These are phyloP conservation scores for Scolopax rusticola DNA, from an alignment of 2,797 vertebrate genomes.

Conservation along the genomic window DNA sequence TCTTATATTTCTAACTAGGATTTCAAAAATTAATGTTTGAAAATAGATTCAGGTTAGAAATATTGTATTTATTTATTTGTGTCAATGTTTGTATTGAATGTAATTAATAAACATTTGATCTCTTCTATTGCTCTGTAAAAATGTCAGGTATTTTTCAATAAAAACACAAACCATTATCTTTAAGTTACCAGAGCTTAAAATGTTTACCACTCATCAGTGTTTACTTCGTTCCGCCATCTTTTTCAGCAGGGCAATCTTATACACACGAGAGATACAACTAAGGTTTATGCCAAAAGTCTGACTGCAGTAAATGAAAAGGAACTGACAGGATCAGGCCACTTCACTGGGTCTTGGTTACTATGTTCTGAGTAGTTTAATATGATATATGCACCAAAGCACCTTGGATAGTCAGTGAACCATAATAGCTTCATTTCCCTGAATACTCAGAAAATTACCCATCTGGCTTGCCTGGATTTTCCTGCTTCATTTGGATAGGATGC, in stretches of 20 bases:
- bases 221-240: background rate
- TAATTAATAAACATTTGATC: background rate
- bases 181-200: background rate
- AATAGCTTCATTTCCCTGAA: conserved; percentile 42
- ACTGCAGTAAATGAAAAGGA: conserved; percentile 60
- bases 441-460: conserved; percentile 64
- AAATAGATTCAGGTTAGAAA: background rate
- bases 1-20: background rate
- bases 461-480: conserved; percentile 45
- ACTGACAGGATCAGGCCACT: conserved; percentile 68
- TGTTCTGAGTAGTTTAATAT: conserved; percentile 59
- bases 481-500: conserved; percentile 12
- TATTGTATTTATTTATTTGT: background rate
- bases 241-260: conserved; percentile 21
- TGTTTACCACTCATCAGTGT: background rate
- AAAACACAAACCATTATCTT: background rate
- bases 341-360: conserved; percentile 59
- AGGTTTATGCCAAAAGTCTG: conserved; percentile 31
- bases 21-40: background rate
- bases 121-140: background rate
- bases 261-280: background rate
- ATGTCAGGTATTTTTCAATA: background rate
- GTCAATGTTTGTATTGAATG: background rate
- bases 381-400: conserved; percentile 64
- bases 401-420: conserved; percentile 64